Conservation (phyloP, 1,140 invertebrate genomes). For the Pogonus chalceus region DNA sequence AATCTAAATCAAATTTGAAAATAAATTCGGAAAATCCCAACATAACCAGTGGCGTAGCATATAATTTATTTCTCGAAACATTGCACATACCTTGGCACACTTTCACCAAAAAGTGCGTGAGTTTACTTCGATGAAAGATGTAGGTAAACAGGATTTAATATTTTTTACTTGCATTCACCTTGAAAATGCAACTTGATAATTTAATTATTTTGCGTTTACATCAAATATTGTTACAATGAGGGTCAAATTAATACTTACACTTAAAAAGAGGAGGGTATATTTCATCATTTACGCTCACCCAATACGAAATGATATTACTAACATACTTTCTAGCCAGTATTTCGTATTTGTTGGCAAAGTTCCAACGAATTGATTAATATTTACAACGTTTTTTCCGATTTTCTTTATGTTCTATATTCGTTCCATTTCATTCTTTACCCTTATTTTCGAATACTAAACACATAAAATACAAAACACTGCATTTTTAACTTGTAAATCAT, state of each 20-base stretch:
- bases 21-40: too few relatives aligned
- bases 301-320: neutral
- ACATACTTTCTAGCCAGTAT: neutral
- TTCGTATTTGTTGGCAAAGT: neutral
- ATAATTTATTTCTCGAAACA: too few relatives aligned
- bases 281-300: neutral
- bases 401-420: neutral
- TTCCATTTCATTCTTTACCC: neutral
- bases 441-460: neutral
- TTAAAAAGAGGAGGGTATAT: neutral
- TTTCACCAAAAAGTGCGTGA: neutral
- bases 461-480: neutral
- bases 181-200: neutral
- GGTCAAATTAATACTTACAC: neutral
- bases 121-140: too few relatives aligned
- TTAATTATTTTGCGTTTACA: neutral
- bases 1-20: too few relatives aligned
- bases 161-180: neutral
- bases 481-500: neutral
- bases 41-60: too few relatives aligned
- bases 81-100: slow-evolving; percentile 9
- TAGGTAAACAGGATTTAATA: too few relatives aligned
- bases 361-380: neutral
- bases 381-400: neutral
- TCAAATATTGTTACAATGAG: neutral